Conservation (phyloP, 2,888 invertebrate species). For the Macaria notata region DNA sequence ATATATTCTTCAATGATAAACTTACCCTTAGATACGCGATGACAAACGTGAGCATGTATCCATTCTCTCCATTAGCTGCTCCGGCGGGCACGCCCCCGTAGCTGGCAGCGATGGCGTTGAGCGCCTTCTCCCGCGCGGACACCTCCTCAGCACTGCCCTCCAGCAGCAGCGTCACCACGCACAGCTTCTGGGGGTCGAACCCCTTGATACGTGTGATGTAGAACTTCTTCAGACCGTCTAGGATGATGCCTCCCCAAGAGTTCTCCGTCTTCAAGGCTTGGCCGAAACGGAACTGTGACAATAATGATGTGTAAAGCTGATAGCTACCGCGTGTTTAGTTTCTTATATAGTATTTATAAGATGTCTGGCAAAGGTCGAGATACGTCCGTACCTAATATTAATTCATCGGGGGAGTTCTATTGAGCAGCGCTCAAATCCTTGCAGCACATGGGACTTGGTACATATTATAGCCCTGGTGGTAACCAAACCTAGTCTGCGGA, state of each 20-base stretch:
- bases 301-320: too few species aligned
- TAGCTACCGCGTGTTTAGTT: too few species aligned
- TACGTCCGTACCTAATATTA: too few species aligned
- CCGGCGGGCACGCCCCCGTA: slow-evolving; percentile 95
- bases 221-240: slow-evolving; percentile 92
- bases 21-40: slow-evolving; percentile 97
- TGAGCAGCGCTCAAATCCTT: too few species aligned
- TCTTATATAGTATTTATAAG: too few species aligned
- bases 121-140: slow-evolving; percentile 77
- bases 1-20: slow-evolving; percentile 4
- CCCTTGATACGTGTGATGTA: slow-evolving; percentile 95
- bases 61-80: slow-evolving; percentile 95
- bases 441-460: too few species aligned
- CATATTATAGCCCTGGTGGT: too few species aligned
- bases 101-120: slow-evolving; percentile 89
- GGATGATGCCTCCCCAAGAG: slow-evolving; percentile 84
- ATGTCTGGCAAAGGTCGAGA: too few species aligned
- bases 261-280: slow-evolving; percentile 86
- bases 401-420: too few species aligned
- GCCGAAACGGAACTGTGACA: slow-evolving; percentile 92
- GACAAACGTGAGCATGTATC: slow-evolving; percentile 98
- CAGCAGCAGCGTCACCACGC: slow-evolving; percentile 96
- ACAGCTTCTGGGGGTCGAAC: slow-evolving; percentile 89
- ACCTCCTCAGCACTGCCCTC: slow-evolving; percentile 92
- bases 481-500: too few species aligned